A percentile compares a stretch with the other conserved stretches of the same genome.
Conservation (phyloP, 2,888 invertebrate genomes). For the Dynastes hyllus region DNA sequence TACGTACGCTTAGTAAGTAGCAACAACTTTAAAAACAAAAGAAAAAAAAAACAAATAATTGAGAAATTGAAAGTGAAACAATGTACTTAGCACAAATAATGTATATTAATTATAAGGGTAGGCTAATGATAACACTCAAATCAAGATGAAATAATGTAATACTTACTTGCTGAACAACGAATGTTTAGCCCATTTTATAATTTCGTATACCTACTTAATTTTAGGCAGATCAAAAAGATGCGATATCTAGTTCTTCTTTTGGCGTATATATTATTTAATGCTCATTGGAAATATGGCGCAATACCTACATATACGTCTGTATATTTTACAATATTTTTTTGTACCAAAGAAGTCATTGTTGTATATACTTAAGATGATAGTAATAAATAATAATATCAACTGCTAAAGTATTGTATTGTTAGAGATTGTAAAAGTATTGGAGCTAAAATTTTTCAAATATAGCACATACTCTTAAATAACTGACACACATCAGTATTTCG, state of each 20-base stretch:
- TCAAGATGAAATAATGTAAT: conserved; percentile 55
- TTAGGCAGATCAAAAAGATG: conserved; percentile 41
- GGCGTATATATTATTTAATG: conserved; percentile 64
- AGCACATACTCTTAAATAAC: conserved; percentile 63
- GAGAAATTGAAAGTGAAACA: conserved; percentile 58
- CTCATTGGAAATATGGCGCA: conserved; percentile 64
- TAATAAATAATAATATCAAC: conserved; percentile 54
- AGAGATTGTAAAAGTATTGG: conserved; percentile 62
- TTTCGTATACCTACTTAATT: conserved; percentile 44
- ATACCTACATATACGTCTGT: conserved; percentile 59
- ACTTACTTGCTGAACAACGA: conserved; percentile 64
- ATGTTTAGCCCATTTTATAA: conserved; percentile 56
- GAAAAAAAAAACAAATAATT: conserved; percentile 35
- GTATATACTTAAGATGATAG: conserved; percentile 62
- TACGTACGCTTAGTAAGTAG: conserved; percentile 51
- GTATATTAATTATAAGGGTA: conserved; percentile 59
- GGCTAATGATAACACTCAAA: conserved; percentile 59
- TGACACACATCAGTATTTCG: conserved; percentile 68
- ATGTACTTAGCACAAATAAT: conserved; percentile 70
- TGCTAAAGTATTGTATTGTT: conserved; percentile 65
- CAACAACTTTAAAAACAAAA: conserved; percentile 36
- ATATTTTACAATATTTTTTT: conserved; percentile 66
- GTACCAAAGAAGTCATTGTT: conserved; percentile 68
- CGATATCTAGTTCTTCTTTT: conserved; percentile 39
- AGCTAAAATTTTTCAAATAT: conserved; percentile 65